These are phyloP conservation scores for Delphinapterus leucas DNA, from an alignment of 2,113 vertebrate genomes.

Conservation along the genomic window DNA sequence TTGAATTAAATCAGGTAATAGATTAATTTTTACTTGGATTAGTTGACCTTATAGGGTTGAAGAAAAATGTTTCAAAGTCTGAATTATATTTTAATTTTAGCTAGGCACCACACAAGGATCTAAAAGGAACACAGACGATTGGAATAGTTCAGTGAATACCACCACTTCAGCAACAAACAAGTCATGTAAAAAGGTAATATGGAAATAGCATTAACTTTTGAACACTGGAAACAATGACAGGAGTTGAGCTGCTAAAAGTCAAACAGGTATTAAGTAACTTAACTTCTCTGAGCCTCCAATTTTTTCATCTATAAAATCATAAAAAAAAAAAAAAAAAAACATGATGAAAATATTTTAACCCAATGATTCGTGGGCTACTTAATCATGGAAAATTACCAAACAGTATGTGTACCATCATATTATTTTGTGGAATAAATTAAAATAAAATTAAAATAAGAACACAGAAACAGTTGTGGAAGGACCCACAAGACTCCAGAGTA, in stretches of 20 bases:
- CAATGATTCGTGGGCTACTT: neutral
- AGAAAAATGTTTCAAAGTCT: neutral
- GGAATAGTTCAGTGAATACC: neutral
- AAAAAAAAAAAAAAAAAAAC: too few relatives aligned
- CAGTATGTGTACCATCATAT: neutral
- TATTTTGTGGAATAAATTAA: neutral
- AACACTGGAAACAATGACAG: neutral
- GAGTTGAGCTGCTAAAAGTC: neutral
- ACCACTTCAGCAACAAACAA: neutral
- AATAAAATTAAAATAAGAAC: neutral
- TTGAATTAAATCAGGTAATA: neutral
- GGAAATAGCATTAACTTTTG: neutral
- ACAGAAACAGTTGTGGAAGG: neutral
- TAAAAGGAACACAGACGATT: neutral
- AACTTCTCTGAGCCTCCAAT: neutral
- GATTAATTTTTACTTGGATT: neutral
- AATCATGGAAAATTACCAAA: neutral
- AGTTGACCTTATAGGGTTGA: neutral
- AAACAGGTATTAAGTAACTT: neutral
- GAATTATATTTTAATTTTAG: constrained; percentile 15
- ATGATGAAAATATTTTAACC: neutral
- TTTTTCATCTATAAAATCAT: neutral
- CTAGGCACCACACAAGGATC: neutral
- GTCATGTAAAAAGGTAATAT: neutral
- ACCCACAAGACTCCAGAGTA: neutral